These are phyloP conservation scores for Nephrotoma appendiculata DNA, from an alignment of 2,888 invertebrate species.

Conservation along the genomic window DNA sequence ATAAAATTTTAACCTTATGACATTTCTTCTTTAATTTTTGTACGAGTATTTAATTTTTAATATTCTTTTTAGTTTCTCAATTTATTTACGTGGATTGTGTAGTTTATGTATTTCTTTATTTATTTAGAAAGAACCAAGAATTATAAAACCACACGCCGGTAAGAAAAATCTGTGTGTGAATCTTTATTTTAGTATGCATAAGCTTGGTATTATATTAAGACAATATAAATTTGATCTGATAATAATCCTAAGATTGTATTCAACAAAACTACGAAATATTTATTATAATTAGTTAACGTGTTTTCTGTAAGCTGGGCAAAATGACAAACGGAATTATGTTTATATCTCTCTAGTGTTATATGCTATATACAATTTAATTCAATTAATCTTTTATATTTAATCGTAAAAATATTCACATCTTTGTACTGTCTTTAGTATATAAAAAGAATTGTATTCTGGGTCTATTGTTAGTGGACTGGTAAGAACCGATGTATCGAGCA, in stretches of 20 bases:
- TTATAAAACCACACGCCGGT: neutral
- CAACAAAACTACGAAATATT: neutral
- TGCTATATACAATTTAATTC: neutral
- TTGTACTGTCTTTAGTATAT: neutral
- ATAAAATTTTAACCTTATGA: neutral
- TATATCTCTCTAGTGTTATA: neutral
- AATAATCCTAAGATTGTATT: neutral
- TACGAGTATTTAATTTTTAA: neutral
- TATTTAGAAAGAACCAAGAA: neutral
- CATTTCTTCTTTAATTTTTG: neutral
- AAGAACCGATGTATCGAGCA: neutral
- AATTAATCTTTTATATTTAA: neutral
- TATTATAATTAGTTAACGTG: neutral
- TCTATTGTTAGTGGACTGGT: neutral
- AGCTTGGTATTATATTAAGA: neutral
- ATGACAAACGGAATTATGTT: neutral
- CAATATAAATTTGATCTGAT: neutral
- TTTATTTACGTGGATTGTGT: neutral
- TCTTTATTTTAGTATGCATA: neutral
- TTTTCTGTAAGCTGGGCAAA: neutral
- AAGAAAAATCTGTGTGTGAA: neutral
- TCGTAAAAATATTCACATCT: neutral
- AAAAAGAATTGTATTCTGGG: neutral
- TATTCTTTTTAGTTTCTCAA: neutral
- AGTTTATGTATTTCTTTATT: neutral